Conservation (phyloP, 2,797 vertebrate genomes). For the Gorsachius magnificus region DNA sequence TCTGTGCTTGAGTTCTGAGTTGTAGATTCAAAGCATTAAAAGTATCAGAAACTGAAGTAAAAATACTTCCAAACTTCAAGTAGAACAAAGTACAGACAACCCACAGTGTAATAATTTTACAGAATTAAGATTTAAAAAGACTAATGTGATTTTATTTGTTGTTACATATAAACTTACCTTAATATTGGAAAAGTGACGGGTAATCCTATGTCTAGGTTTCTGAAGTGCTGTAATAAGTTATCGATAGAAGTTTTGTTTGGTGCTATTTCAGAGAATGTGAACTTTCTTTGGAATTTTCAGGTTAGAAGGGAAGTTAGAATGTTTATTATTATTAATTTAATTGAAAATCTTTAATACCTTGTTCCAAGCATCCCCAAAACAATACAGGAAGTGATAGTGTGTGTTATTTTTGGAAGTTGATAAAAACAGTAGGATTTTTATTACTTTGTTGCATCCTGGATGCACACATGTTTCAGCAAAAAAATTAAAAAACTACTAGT, state of each 20-base stretch:
- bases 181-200: neutral
- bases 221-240: neutral
- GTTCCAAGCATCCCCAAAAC: neutral
- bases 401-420: neutral
- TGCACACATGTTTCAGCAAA: neutral
- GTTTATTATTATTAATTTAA: neutral
- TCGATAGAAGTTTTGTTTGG: neutral
- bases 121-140: neutral
- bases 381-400: neutral
- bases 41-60: neutral
- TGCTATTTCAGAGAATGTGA: neutral
- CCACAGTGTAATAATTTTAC: neutral
- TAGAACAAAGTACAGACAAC: neutral
- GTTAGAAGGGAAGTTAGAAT: neutral
- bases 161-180: neutral
- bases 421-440: neutral
- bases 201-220: neutral
- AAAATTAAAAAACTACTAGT: neutral
- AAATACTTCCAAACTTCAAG: neutral
- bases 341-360: neutral
- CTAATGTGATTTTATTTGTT: neutral
- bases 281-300: neutral
- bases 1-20: neutral
- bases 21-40: neutral
- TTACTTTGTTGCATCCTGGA: neutral